These are phyloP conservation scores for Homarus americanus DNA, from an alignment of 1,140 invertebrate species.

Conservation along the genomic window DNA sequence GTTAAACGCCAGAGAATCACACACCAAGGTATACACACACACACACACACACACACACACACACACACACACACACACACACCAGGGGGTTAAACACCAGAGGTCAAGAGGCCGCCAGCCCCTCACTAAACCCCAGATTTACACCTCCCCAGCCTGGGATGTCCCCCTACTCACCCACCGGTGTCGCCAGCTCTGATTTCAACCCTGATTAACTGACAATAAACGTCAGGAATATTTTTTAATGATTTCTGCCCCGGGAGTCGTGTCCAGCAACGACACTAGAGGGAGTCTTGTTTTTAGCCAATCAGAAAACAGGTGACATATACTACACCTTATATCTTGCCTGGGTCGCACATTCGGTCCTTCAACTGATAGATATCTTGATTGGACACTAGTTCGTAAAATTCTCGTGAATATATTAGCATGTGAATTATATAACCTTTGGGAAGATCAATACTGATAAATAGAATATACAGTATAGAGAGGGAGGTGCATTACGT, in stretches of 20 bases:
- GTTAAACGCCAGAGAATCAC: no score
- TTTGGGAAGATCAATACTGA: no score
- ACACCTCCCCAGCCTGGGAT: background rate
- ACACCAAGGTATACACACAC: no score
- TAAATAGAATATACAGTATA: no score
- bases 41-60: background rate
- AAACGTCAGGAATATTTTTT: slow-evolving; percentile 52
- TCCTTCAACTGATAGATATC: background rate
- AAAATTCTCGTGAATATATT: no score
- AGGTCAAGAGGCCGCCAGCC: no score
- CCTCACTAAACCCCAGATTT: background rate
- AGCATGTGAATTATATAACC: no score
- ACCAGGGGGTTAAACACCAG: no score
- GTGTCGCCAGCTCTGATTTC: slow-evolving; percentile 49
- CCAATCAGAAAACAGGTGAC: slow-evolving; percentile 59
- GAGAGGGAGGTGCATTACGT: no score
- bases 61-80: background rate
- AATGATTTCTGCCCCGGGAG: slow-evolving; percentile 44
- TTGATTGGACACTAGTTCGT: no score
- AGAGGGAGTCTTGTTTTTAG: slow-evolving; percentile 43
- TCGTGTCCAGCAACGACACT: slow-evolving; percentile 25
- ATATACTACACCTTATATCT: slow-evolving; percentile 1
- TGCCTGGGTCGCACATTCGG: background rate
- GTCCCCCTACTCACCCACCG: slow-evolving; percentile 4
- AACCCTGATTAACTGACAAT: slow-evolving; percentile 50